Percentiles rank a stretch among this genome's conserved stretches.
Conservation (phyloP, 53 echinoderm and acorn worm species). For the Antedon mediterranea region DNA sequence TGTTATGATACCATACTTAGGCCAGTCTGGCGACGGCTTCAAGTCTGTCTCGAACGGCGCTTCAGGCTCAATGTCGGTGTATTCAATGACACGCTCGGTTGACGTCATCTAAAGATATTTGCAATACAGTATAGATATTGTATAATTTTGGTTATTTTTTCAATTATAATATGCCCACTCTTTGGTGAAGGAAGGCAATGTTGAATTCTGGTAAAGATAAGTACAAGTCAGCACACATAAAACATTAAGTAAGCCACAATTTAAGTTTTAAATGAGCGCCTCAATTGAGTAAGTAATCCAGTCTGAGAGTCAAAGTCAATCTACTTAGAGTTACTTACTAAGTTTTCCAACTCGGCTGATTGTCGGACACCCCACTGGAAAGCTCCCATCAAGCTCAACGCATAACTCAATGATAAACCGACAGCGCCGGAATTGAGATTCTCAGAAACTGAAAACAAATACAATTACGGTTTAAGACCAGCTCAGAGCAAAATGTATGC, state of each 20-base stretch:
- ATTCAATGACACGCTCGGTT: conserved; percentile 21
- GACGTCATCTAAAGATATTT: conserved; percentile 28
- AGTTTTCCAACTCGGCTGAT: conserved; percentile 84
- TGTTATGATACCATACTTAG: conserved; percentile 27
- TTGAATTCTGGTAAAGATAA: too few relatives aligned
- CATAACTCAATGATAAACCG: conserved; percentile 70
- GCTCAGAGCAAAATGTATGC: too few relatives aligned
- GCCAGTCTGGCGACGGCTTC: conserved; percentile 18
- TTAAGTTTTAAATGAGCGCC: too few relatives aligned
- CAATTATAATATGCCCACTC: too few relatives aligned
- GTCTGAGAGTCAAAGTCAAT: too few relatives aligned
- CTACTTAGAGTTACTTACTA: conserved; percentile 41
- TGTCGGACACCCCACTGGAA: conserved; percentile 99
- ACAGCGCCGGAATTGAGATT: conserved; percentile 35
- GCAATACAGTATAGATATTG: too few relatives aligned
- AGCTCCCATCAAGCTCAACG: conserved; percentile 59
- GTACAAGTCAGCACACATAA: too few relatives aligned
- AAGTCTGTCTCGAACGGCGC: conserved; percentile 22
- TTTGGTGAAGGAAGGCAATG: too few relatives aligned
- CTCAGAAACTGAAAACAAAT: conserved; percentile 21
- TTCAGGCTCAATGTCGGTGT: conserved; percentile 15
- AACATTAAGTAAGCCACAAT: too few relatives aligned
- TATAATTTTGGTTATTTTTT: too few relatives aligned
- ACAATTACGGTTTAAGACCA: conserved; percentile 9
- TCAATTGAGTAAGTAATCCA: too few relatives aligned